phyloP scores from a whole-genome alignment of 2,113 vertebrate genomes.

The Nothoprocta pentlandii region DNA sequence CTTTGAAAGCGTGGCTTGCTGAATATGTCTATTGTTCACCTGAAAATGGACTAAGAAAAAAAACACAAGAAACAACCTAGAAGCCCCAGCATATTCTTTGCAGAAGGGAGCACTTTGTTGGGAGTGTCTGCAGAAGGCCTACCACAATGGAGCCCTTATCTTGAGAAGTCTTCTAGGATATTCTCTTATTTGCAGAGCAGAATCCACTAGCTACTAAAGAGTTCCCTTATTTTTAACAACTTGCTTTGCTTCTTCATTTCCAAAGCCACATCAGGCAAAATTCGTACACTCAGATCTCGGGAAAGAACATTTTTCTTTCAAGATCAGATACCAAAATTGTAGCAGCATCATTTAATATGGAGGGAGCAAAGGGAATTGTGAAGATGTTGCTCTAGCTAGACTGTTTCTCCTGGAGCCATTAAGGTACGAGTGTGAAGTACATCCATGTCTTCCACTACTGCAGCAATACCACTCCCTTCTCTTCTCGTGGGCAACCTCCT shows the following conservation, averaged over 20 bases:
- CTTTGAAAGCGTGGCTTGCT: neutral
- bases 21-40: neutral
- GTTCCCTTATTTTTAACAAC: neutral
- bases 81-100: neutral
- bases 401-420: neutral
- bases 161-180: neutral
- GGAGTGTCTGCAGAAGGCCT: neutral
- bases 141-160: neutral
- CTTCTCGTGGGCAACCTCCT: neutral
- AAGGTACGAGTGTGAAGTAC: neutral
- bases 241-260: neutral
- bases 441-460: neutral
- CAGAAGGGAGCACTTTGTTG: neutral
- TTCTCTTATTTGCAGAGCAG: neutral
- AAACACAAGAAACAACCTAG: neutral
- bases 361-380: neutral
- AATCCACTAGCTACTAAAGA: neutral
- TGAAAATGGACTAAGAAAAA: neutral
- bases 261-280: neutral
- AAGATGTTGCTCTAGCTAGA: neutral
- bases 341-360: neutral
- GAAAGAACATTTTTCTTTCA: neutral
- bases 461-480: neutral
- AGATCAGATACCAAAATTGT: rapidly evolving
- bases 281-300: neutral